phyloP scores from a whole-genome alignment of 2,888 invertebrate genomes.

The Scaptomyza parva region DNA sequence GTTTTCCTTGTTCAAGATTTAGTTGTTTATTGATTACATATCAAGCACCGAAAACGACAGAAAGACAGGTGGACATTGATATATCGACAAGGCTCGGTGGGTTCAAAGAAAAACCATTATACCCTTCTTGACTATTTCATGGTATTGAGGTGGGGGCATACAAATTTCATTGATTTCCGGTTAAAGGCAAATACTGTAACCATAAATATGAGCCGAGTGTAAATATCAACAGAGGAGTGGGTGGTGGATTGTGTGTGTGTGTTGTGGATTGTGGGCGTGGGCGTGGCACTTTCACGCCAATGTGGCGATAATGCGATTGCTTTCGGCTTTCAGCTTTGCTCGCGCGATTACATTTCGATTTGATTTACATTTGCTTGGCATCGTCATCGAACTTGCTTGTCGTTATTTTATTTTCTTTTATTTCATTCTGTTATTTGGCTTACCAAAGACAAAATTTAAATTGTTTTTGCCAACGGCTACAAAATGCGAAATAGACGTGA shows the following conservation, averaged over 20 bases:
- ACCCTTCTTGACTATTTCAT: no score
- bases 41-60: no score
- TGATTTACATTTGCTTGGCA: constrained; percentile 72
- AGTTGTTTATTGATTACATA: no score
- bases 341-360: constrained; percentile 80
- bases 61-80: no score
- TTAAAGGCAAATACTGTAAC: constrained; percentile 80
- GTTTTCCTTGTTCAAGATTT: no score
- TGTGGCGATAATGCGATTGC: constrained; percentile 78
- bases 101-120: no score
- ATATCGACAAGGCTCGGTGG: no score
- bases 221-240: constrained; percentile 54
- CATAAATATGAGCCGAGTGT: constrained; percentile 80
- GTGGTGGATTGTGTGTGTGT: constrained; percentile 33
- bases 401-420: constrained; percentile 29
- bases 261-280: constrained; percentile 41
- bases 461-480: constrained; percentile 74
- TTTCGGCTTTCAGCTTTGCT: constrained; percentile 73
- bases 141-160: constrained; percentile 72
- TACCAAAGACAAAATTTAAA: constrained; percentile 73
- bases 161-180: constrained; percentile 81
- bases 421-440: constrained; percentile 15
- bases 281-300: constrained; percentile 77
- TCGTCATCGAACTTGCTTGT: constrained; percentile 35
- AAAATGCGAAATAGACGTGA: constrained; percentile 62